Conservation (phyloP, 2,113 vertebrate species). For the Cyanoliseus patagonus region DNA sequence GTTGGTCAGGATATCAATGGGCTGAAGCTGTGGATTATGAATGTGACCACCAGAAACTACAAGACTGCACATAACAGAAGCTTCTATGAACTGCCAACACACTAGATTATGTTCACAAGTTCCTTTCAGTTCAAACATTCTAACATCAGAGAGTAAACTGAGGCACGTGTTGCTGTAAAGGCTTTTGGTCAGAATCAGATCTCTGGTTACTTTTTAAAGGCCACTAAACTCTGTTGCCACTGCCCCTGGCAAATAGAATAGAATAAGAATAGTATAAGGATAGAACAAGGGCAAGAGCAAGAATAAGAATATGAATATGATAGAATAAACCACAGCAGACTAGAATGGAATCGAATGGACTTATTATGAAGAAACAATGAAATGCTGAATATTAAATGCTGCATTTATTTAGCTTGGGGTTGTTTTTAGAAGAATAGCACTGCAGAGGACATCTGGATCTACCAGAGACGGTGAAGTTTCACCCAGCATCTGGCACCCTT, state of each 20-base stretch:
- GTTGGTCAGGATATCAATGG: background rate
- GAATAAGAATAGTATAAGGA: background rate
- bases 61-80: background rate
- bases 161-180: background rate
- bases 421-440: background rate
- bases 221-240: background rate
- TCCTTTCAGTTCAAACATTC: background rate
- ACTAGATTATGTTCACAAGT: background rate
- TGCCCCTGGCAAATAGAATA: background rate
- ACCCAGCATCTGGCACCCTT: accelerated
- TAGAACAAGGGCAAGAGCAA: background rate
- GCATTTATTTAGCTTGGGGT: background rate
- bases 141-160: background rate
- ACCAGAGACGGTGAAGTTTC: background rate
- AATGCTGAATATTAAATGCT: background rate
- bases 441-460: background rate
- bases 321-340: background rate
- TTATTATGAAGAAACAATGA: background rate
- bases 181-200: background rate
- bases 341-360: background rate
- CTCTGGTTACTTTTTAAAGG: background rate
- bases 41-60: background rate
- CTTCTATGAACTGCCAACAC: background rate
- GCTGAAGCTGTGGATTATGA: background rate
- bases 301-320: background rate